phyloP scores from a whole-genome alignment of 1,140 invertebrate genomes.

The Zaprionus camerounensis region DNA sequence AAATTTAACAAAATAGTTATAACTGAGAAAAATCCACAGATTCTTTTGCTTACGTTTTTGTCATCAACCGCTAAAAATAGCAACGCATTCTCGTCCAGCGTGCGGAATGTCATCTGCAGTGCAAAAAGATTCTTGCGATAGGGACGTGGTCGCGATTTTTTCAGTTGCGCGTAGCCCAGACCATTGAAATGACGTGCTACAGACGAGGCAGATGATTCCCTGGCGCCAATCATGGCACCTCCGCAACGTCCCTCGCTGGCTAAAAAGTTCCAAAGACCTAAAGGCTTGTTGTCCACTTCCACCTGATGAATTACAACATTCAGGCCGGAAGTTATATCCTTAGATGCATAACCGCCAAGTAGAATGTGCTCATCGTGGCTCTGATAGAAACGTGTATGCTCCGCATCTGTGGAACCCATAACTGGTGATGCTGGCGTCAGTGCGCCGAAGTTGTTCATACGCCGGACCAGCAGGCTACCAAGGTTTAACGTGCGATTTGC shows the following conservation, averaged over 20 bases:
- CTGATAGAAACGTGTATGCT: conserved; percentile 76
- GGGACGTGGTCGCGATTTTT: conserved; percentile 86
- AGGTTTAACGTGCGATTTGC: conserved; percentile 86
- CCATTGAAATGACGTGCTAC: conserved; percentile 88
- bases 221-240: conserved; percentile 77
- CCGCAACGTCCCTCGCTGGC: conserved; percentile 88
- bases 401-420: conserved; percentile 64
- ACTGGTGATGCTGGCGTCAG: conserved; percentile 52
- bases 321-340: conserved; percentile 85
- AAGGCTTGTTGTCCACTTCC: conserved; percentile 89
- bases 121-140: conserved; percentile 91
- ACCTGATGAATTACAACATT: conserved; percentile 92
- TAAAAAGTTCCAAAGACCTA: conserved; percentile 96
- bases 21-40: not conserved
- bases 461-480: conserved; percentile 71
- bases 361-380: conserved; percentile 85
- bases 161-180: conserved; percentile 90
- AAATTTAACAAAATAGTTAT: not conserved
- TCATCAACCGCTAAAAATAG: conserved; percentile 93
- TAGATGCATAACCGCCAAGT: conserved; percentile 86
- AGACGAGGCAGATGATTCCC: conserved; percentile 68
- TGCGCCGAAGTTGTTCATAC: conserved; percentile 79
- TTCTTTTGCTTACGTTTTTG: conserved; percentile 85
- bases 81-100: conserved; percentile 94
- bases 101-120: conserved; percentile 92